These are phyloP conservation scores for Peromyscus californicus DNA, from an alignment of 2,113 vertebrate genomes.

Conservation along the genomic window DNA sequence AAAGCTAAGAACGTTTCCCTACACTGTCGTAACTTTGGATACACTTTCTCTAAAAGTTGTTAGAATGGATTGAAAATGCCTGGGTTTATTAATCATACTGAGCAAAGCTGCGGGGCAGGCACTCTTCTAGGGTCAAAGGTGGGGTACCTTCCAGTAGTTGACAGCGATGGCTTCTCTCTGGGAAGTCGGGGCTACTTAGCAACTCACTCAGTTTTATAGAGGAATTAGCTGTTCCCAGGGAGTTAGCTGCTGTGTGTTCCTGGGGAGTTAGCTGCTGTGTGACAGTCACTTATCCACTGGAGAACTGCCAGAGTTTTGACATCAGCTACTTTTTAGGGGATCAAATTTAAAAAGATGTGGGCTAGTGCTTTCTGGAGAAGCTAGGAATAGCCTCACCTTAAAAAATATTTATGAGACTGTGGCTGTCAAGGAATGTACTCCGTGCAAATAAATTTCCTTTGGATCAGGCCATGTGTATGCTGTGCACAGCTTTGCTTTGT, in stretches of 20 bases:
- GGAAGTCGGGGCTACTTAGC: not conserved
- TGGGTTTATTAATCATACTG: not conserved
- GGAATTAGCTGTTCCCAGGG: slow-evolving; percentile 36
- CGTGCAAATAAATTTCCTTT: not conserved
- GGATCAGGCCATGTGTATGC: not conserved
- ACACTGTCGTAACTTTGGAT: not conserved
- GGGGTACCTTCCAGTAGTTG: not conserved
- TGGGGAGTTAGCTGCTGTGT: not conserved
- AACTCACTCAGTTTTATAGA: slow-evolving; percentile 5
- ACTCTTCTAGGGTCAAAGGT: not conserved
- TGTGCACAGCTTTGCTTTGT: not conserved
- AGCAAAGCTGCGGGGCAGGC: not conserved
- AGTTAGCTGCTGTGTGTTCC: not conserved
- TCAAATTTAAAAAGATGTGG: not conserved
- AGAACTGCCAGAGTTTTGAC: slow-evolving; percentile 33
- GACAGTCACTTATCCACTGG: not conserved
- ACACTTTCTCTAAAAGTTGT: not conserved
- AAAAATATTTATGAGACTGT: not conserved
- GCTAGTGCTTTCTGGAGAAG: not conserved
- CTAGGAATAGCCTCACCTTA: not conserved
- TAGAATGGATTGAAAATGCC: not conserved
- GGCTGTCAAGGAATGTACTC: slow-evolving; percentile 52
- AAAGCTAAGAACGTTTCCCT: not conserved
- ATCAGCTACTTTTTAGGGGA: slow-evolving; percentile 35
- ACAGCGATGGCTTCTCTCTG: slow-evolving; percentile 24